phyloP scores from a whole-genome alignment of 2,888 invertebrate genomes.

The Cheilosia soror region DNA sequence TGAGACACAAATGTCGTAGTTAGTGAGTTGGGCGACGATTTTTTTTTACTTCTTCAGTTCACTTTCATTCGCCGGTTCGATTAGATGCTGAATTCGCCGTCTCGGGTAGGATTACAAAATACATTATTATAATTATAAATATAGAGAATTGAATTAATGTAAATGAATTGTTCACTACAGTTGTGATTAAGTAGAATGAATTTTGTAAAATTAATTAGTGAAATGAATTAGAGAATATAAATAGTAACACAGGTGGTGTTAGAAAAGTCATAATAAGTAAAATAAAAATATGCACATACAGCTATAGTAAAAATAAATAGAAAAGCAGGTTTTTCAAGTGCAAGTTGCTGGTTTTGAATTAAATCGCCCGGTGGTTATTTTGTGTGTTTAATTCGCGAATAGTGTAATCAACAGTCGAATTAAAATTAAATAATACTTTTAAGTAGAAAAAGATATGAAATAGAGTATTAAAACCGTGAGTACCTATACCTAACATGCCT shows the following conservation, averaged over 20 bases:
- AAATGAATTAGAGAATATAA: constrained; percentile 1
- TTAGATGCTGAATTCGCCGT: constrained; percentile 46
- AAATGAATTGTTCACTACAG: background rate
- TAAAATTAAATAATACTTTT: background rate
- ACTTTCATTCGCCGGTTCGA: constrained; percentile 66
- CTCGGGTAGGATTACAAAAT: constrained; percentile 13
- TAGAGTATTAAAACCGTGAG: constrained; percentile 33
- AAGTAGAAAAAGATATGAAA: background rate
- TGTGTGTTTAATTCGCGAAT: background rate
- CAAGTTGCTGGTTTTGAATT: constrained; percentile 20
- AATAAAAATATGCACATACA: background rate
- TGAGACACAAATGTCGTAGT: background rate
- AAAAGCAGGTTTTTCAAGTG: constrained; percentile 62
- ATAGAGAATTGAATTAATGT: background rate
- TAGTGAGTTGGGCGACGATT: constrained; percentile 9
- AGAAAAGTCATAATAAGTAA: background rate
- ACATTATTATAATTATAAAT: background rate
- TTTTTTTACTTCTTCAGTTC: constrained; percentile 59
- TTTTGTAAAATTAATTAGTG: background rate
- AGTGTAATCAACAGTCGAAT: background rate
- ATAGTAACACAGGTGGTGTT: background rate
- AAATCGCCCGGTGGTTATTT: background rate
- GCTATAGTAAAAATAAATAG: constrained; percentile 4
- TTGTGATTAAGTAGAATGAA: background rate
- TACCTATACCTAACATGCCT: constrained; percentile 8